A percentile compares a stretch with the other conserved stretches of the same genome.
Conservation (phyloP, 1,140 invertebrate species). For the Thrips palmi region DNA sequence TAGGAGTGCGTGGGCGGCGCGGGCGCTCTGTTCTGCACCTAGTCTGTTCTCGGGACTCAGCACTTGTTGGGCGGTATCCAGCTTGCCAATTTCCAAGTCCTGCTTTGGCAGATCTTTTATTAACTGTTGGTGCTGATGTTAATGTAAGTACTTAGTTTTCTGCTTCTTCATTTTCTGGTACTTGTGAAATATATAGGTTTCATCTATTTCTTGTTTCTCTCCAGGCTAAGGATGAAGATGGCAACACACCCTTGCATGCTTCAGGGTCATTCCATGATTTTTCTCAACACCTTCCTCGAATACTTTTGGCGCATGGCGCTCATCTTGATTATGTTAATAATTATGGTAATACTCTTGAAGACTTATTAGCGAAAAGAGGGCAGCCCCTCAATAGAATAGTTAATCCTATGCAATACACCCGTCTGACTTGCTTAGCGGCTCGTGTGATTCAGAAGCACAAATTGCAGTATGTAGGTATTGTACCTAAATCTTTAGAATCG, state of each 20-base stretch:
- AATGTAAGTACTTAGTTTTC: no score
- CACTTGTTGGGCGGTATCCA: slow-evolving; percentile 44
- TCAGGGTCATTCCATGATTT: no score
- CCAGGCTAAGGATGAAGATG: slow-evolving; percentile 49
- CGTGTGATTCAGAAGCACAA: slow-evolving; percentile 45
- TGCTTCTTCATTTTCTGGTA: slow-evolving; percentile 14
- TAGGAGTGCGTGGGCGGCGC: slow-evolving; percentile 29
- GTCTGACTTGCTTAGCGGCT: slow-evolving; percentile 63
- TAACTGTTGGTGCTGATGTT: slow-evolving; percentile 65
- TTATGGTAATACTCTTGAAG: slow-evolving; percentile 54
- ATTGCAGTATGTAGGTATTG: slow-evolving; percentile 36
- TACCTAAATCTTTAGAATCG: slow-evolving; percentile 32
- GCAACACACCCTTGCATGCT: slow-evolving; percentile 71
- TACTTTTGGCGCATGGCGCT: slow-evolving; percentile 55
- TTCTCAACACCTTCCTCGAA: no score
- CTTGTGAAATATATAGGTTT: neutral
- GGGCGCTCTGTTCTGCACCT: slow-evolving; percentile 68
- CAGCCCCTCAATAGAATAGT: slow-evolving; percentile 38
- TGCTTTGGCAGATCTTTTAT: slow-evolving; percentile 52
- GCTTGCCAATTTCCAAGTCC: slow-evolving; percentile 55
- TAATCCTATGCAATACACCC: slow-evolving; percentile 60
- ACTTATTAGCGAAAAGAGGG: slow-evolving; percentile 38
- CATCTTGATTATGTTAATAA: slow-evolving; percentile 77
- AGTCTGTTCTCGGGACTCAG: slow-evolving; percentile 42
- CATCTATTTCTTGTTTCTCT: no score